Conservation (phyloP, 2,113 vertebrate species). For the Athene cunicularia region DNA sequence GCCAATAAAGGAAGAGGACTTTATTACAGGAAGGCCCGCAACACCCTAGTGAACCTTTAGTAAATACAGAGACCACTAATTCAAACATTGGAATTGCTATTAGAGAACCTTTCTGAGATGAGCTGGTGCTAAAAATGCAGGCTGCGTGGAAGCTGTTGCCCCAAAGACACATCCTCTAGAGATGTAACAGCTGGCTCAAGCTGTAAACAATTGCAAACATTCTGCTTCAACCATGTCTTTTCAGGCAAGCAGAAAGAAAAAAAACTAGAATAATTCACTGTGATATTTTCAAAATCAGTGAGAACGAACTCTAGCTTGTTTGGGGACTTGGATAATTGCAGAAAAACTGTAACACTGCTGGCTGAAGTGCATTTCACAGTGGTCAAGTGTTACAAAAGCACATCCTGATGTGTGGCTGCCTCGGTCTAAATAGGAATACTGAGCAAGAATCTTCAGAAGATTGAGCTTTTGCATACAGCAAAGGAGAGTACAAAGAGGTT, state of each 20-base stretch:
- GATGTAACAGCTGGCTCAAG: conserved; percentile 59
- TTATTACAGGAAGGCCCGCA: neutral
- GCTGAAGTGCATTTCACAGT: neutral
- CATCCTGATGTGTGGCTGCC: neutral
- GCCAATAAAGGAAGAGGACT: conserved; percentile 44
- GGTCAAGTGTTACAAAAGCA: neutral
- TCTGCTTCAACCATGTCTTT: conserved; percentile 61
- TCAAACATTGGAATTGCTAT: conserved; percentile 71
- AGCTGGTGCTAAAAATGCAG: conserved; percentile 68
- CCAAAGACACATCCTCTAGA: conserved; percentile 69
- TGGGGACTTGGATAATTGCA: conserved; percentile 52
- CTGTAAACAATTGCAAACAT: conserved; percentile 72
- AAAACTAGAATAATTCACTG: conserved; percentile 38
- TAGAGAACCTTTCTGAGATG: conserved; percentile 69
- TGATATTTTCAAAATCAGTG: conserved; percentile 56
- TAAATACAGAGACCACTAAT: conserved; percentile 58
- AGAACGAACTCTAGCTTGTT: neutral
- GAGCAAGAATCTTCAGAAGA: neutral
- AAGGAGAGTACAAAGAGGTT: neutral
- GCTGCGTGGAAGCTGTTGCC: conserved; percentile 62
- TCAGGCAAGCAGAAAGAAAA: conserved; percentile 38
- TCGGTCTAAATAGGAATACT: neutral
- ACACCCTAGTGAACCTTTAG: conserved; percentile 44
- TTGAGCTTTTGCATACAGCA: neutral
- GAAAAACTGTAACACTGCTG: conserved; percentile 4